These are phyloP conservation scores for Daktulosphaira vitifoliae DNA, from an alignment of 1,140 invertebrate genomes.

Conservation along the genomic window DNA sequence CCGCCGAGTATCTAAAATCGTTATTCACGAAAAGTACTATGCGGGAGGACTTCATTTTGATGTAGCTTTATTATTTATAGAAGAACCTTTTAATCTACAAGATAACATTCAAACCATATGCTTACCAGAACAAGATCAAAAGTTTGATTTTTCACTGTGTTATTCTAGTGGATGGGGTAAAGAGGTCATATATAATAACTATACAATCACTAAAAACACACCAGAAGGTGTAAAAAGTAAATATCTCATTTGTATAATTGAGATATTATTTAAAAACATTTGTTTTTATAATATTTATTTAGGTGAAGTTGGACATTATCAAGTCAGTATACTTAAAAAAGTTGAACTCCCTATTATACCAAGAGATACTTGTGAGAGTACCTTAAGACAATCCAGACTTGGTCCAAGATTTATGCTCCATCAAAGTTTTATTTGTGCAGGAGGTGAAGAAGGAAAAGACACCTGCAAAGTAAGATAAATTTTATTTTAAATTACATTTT, in stretches of 20 bases:
- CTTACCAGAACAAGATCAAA: slow-evolving; percentile 47
- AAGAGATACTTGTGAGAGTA: slow-evolving; percentile 48
- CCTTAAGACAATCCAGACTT: slow-evolving; percentile 52
- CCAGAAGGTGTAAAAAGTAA: not conserved
- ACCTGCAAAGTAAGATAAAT: slow-evolving; percentile 56
- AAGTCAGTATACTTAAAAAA: slow-evolving; percentile 58
- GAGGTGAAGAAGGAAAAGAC: slow-evolving; percentile 54
- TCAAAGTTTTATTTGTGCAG: slow-evolving; percentile 63
- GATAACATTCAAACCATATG: slow-evolving; percentile 67
- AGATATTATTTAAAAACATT: not conserved
- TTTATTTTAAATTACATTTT: too few species aligned
- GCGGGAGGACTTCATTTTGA: slow-evolving; percentile 56
- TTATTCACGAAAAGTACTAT: slow-evolving; percentile 48
- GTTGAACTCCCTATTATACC: slow-evolving; percentile 57
- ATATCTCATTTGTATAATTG: not conserved
- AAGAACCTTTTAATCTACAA: slow-evolving; percentile 48
- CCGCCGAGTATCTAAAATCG: slow-evolving; percentile 50
- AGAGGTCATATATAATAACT: slow-evolving; percentile 41
- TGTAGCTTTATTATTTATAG: slow-evolving; percentile 55
- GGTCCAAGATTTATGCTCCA: slow-evolving; percentile 54
- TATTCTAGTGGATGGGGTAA: slow-evolving; percentile 65
- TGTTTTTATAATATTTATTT: not conserved
- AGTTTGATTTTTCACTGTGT: slow-evolving; percentile 45
- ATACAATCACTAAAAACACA: slow-evolving; percentile 5
- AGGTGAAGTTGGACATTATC: slow-evolving; percentile 52